Evolutionary conservation across 2,888 invertebrate genomes (phyloP).

Genomic region (Isotomurus palustris): DNA sequence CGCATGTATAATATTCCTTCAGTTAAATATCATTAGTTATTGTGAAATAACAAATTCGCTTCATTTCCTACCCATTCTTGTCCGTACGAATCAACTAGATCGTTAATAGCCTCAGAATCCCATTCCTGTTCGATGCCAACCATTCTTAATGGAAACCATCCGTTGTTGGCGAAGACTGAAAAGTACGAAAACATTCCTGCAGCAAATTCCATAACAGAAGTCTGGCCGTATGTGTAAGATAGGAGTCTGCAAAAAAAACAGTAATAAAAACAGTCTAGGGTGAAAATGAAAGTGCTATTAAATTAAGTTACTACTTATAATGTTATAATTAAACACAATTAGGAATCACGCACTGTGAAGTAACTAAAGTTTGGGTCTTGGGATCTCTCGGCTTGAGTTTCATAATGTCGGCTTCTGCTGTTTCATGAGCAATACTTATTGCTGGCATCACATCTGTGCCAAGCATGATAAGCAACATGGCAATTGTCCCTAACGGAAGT

Average conservation of each 20-base stretch:
- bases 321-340: neutral
- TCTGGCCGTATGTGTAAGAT: conserved; percentile 44
- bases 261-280: neutral
- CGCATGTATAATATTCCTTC: too few species aligned
- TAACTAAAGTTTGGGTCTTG: conserved; percentile 64
- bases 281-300: neutral
- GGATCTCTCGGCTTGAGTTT: conserved; percentile 61
- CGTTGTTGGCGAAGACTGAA: conserved; percentile 37
- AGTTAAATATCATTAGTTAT: neutral
- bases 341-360: conserved; percentile 25
- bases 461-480: conserved; percentile 55
- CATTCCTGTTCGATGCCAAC: conserved; percentile 38
- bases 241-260: conserved; percentile 31
- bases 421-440: conserved; percentile 64
- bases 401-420: conserved; percentile 71
- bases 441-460: conserved; percentile 48
- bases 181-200: conserved; percentile 51
- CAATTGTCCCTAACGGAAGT: conserved; percentile 54
- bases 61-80: conserved; percentile 35
- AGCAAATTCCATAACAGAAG: conserved; percentile 40
- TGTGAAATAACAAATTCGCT: neutral
- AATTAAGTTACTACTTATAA: neutral
- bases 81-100: conserved; percentile 41
- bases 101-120: conserved; percentile 40
- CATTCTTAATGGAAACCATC: conserved; percentile 36